Evolutionary conservation across 2,113 vertebrate species (phyloP).

Genomic region (Chauna torquata): DNA sequence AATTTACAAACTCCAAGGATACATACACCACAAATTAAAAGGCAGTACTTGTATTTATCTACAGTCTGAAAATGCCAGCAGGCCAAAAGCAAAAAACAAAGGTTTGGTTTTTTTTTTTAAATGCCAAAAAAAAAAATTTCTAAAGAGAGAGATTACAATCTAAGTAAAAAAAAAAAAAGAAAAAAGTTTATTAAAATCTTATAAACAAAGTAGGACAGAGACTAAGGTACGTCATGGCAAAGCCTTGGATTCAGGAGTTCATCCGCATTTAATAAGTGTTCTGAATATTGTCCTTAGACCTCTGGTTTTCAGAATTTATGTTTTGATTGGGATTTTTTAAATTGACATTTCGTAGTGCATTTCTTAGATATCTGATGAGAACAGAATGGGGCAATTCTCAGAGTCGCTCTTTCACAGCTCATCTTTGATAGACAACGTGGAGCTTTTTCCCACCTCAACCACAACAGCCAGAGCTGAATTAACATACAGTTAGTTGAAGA

Average conservation of each 20-base stretch:
- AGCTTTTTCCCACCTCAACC: neutral
- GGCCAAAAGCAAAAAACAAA: neutral
- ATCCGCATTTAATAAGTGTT: neutral
- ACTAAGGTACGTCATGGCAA: neutral
- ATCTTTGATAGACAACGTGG: neutral
- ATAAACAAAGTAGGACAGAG: neutral
- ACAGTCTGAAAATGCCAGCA: neutral
- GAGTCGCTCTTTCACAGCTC: neutral
- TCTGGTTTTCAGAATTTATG: neutral
- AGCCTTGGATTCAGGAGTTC: neutral
- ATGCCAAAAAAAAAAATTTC: neutral
- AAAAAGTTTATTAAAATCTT: neutral
- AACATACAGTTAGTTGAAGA: neutral
- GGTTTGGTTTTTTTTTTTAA: neutral
- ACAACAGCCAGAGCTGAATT: neutral
- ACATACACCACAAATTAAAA: neutral
- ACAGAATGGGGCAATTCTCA: neutral
- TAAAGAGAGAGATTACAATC: neutral
- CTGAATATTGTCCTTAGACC: neutral
- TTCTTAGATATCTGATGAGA: neutral
- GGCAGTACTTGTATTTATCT: neutral
- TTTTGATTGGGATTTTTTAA: neutral
- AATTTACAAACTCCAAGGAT: neutral
- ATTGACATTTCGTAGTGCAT: neutral
- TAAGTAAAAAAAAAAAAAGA: neutral